phyloP scores from a whole-genome alignment of 2,113 vertebrate genomes.

The Ailuropoda melanoleuca region DNA sequence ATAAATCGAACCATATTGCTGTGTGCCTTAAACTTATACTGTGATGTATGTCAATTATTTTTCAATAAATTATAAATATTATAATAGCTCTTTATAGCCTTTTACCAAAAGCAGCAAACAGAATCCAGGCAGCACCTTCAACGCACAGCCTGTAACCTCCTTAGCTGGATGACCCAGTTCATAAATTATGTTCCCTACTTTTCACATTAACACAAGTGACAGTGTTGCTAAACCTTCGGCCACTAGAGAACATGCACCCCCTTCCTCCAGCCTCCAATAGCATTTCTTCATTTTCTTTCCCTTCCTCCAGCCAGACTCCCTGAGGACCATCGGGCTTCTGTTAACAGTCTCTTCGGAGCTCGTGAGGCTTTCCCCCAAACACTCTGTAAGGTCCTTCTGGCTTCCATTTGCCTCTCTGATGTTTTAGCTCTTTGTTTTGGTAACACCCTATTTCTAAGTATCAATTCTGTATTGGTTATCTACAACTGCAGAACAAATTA shows the following conservation, averaged over 20 bases:
- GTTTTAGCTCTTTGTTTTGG: background rate
- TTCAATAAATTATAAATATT: background rate
- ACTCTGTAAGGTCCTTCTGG: background rate
- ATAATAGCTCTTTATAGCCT: background rate
- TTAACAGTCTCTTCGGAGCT: background rate
- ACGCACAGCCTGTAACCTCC: background rate
- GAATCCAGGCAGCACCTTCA: background rate
- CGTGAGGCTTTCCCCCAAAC: background rate
- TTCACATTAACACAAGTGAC: background rate
- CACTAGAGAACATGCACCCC: background rate
- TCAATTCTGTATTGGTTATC: background rate
- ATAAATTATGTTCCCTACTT: background rate
- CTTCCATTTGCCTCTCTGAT: background rate
- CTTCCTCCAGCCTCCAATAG: background rate
- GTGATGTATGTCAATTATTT: background rate
- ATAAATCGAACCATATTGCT: background rate
- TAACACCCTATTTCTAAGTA: background rate
- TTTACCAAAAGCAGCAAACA: background rate
- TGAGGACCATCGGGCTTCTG: background rate
- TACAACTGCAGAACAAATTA: background rate
- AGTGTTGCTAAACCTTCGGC: background rate
- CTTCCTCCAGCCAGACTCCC: background rate
- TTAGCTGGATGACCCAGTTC: background rate
- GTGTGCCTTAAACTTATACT: background rate
- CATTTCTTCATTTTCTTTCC: background rate